phyloP scores from a whole-genome alignment of 1,140 invertebrate genomes.

The Manduca sexta region DNA sequence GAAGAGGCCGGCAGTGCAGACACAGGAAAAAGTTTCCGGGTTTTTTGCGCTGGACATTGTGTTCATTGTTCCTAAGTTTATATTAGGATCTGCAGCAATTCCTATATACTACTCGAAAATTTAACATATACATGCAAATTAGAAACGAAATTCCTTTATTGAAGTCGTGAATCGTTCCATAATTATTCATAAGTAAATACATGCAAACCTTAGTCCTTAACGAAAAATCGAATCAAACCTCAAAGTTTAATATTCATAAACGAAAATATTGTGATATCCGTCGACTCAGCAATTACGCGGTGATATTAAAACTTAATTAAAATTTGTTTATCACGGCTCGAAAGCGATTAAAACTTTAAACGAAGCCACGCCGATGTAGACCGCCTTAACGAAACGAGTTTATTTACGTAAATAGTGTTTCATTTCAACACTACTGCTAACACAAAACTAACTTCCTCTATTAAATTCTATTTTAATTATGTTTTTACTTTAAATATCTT shows the following conservation, averaged over 20 bases:
- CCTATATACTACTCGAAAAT: no score
- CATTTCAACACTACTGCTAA: slow-evolving; percentile 23
- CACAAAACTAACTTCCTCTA: slow-evolving; percentile 12
- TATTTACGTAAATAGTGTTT: slow-evolving; percentile 56
- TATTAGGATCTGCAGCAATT: no score
- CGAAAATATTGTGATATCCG: slow-evolving; percentile 59
- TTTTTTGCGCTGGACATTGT: slow-evolving; percentile 7
- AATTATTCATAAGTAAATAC: no score
- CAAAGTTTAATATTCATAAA: slow-evolving; percentile 55
- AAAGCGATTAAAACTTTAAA: slow-evolving; percentile 72
- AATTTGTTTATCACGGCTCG: slow-evolving; percentile 70
- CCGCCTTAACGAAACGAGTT: slow-evolving; percentile 61
- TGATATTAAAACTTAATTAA: slow-evolving; percentile 73
- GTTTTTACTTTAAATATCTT: no score
- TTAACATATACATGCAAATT: no score
- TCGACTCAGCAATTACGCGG: slow-evolving; percentile 63
- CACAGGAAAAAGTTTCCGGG: slow-evolving; percentile 21
- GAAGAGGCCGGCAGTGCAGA: slow-evolving; percentile 1
- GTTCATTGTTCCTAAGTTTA: neutral
- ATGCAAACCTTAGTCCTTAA: no score
- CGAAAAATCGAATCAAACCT: slow-evolving; percentile 5
- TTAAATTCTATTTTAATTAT: slow-evolving; percentile 5
- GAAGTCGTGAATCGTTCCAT: no score
- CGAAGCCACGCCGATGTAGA: slow-evolving; percentile 60
- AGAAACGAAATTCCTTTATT: no score